Percentiles rank a stretch among this genome's conserved stretches.
phyloP scores from a whole-genome alignment of 2,113 vertebrate species.

The Empidonax alnorum region DNA sequence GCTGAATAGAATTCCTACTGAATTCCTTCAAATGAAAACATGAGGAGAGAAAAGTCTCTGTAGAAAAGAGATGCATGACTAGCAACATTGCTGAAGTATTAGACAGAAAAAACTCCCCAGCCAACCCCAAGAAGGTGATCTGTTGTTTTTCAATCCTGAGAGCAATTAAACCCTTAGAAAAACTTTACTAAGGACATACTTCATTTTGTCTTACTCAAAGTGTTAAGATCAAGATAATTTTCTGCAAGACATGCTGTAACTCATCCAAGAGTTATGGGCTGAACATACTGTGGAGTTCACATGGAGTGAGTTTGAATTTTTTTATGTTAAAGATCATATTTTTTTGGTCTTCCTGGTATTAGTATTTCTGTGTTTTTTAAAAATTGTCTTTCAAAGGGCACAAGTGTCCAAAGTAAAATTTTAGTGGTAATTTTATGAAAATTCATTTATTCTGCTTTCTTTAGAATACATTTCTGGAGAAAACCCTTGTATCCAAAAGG shows the following conservation, averaged over 20 bases:
- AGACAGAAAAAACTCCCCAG: rapidly evolving
- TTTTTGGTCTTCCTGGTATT: neutral
- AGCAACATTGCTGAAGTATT: neutral
- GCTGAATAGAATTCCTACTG: neutral
- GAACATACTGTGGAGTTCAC: neutral
- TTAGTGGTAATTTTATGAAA: neutral
- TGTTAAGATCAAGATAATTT: neutral
- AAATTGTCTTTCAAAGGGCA: neutral
- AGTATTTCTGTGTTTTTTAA: neutral
- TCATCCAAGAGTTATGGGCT: neutral
- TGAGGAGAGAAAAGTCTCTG: neutral
- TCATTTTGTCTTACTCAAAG: neutral
- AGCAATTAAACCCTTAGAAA: neutral
- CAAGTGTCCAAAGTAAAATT: neutral
- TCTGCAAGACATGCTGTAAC: neutral
- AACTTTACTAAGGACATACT: neutral
- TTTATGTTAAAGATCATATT: neutral
- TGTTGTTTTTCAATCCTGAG: neutral
- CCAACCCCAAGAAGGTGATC: neutral
- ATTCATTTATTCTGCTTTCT: neutral
- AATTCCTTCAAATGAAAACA: neutral
- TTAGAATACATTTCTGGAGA: neutral
- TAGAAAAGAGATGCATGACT: neutral
- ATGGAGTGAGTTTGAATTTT: neutral
- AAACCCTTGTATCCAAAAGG: neutral